Conservation (phyloP, 2,888 invertebrate species). For the Apamea sordens region DNA sequence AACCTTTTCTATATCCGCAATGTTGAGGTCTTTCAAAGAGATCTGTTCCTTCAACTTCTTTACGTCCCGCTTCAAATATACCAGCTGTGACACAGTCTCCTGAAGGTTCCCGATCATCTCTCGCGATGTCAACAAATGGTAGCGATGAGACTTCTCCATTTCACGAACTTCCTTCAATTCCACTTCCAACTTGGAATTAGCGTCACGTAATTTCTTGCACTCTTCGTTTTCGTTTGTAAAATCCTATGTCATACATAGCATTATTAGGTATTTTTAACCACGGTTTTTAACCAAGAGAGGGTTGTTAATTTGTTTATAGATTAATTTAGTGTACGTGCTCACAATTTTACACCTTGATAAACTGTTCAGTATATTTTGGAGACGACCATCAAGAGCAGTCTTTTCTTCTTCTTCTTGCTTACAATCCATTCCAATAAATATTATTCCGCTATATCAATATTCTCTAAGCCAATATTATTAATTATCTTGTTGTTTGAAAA, state of each 20-base stretch:
- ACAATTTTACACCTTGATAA: constrained; percentile 85
- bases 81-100: constrained; percentile 85
- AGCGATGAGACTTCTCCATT: constrained; percentile 85
- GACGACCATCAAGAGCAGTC: constrained; percentile 68
- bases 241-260: constrained; percentile 70
- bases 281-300: background rate
- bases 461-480: background rate
- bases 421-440: constrained; percentile 64
- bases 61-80: constrained; percentile 84
- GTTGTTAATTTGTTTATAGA: background rate
- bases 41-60: constrained; percentile 84
- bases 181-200: constrained; percentile 79
- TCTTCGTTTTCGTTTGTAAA: constrained; percentile 81
- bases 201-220: constrained; percentile 78
- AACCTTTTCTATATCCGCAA: constrained; percentile 80
- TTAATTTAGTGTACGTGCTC: constrained; percentile 46
- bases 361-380: constrained; percentile 79
- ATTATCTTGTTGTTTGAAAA: background rate
- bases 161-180: constrained; percentile 83
- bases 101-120: constrained; percentile 87
- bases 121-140: constrained; percentile 82
- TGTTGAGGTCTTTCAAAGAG: constrained; percentile 73
- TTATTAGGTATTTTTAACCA: background rate
- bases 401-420: constrained; percentile 65
- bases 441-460: background rate